phyloP scores from a whole-genome alignment of 2,888 invertebrate genomes.

The Eupithecia dodoneata region DNA sequence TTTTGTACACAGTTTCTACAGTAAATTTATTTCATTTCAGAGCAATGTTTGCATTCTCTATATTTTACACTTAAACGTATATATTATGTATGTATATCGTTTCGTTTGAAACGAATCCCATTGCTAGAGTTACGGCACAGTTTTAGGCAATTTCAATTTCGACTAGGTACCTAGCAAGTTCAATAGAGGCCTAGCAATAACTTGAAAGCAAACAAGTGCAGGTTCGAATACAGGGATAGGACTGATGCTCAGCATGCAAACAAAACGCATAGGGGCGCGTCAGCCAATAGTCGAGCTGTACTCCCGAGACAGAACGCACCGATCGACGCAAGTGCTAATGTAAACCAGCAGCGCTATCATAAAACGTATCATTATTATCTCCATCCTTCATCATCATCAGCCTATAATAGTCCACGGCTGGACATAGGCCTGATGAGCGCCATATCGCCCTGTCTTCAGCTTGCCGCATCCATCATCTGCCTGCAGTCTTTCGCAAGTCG shows the following conservation, averaged over 20 bases:
- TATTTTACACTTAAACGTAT: neutral
- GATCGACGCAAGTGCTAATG: neutral
- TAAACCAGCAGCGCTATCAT: neutral
- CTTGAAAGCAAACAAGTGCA: neutral
- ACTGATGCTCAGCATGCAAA: neutral
- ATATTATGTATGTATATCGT: neutral
- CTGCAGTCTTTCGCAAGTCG: too few relatives aligned
- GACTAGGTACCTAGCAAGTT: neutral
- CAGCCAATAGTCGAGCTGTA: neutral
- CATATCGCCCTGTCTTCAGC: too few relatives aligned
- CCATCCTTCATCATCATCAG: too few relatives aligned
- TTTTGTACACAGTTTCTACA: too few relatives aligned
- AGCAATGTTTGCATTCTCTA: neutral
- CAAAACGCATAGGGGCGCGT: slow-evolving; percentile 3
- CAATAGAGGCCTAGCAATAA: slow-evolving; percentile 3
- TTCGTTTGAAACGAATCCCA: neutral
- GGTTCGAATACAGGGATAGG: neutral
- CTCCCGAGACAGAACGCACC: neutral
- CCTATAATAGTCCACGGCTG: too few relatives aligned
- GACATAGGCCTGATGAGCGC: too few relatives aligned
- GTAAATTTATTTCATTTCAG: too few relatives aligned
- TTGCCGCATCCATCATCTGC: too few relatives aligned
- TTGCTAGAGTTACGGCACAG: neutral
- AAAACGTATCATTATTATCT: too few relatives aligned
- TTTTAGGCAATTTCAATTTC: neutral